Evolutionary conservation across 2,797 vertebrate species (phyloP), one percentile per base, ranked within the genome.

Genomic region (Rhinophrynus dorsalis): DNA sequence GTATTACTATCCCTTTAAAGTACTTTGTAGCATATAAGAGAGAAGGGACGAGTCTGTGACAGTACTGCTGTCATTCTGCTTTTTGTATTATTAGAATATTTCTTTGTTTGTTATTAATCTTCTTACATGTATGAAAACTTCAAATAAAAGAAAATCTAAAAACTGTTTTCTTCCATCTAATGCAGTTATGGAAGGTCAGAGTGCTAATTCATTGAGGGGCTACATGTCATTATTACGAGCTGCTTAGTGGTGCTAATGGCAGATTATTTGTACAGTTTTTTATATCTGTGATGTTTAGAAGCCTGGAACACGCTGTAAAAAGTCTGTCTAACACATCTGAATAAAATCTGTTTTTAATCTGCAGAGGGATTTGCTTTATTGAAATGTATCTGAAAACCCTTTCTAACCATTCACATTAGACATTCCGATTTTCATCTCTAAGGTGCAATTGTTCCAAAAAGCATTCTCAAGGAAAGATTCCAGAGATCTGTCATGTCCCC

Each of bases 311-410:
- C 5, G 21, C 61, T 59, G 60, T 52, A 55, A 59, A 57, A 59
- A 65, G 42, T 48, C 40, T 27, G 65, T 44, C 45, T 48, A 45
- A 65, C 61, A 65, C 35, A 59, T 72, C 61, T 27, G 30, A 58
- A 37, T 17, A 38, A 65, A 59, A 72, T 66, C 52, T 65, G 54
- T 42, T 59, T 65, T 65, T 51, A 65, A 72, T 72, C 33, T 72
- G 18, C 21, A 27, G 21, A 18, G 26, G 59, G 30, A 40, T 24
- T 64, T 54, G 40, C 51, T 65, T 58, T 58, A 65, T 59, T 58
- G 42, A 65, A 72, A 72, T 35, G 27, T 42, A 44, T 51, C 27
- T 64, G 13, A 58, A 29, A 30, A 38, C 44, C 37, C 21, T 24
- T 40, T 23, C 38, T 57, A 45, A 63, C 51, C 29, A 44, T 55